Conservation (phyloP, 1,140 invertebrate genomes). For the Monomorium pharaonis region DNA sequence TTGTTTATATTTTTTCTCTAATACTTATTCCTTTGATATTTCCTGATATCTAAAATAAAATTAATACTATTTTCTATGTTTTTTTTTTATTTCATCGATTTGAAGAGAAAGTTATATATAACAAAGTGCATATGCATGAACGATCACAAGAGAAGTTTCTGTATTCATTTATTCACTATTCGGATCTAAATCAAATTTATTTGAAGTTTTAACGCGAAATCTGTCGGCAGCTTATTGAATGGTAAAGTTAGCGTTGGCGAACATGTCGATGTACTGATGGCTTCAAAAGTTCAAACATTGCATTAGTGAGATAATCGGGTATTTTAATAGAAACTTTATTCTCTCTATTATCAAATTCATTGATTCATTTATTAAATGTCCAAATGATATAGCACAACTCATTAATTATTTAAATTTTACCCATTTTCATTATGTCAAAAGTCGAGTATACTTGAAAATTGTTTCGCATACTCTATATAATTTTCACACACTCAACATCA, state of each 20-base stretch:
- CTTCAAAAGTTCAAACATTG: slow-evolving; percentile 32
- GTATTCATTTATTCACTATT: slow-evolving; percentile 43
- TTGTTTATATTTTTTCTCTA: not conserved
- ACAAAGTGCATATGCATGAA: slow-evolving; percentile 39
- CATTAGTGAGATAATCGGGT: slow-evolving; percentile 18
- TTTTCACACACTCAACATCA: not conserved
- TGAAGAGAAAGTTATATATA: slow-evolving; percentile 26
- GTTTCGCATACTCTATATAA: not conserved
- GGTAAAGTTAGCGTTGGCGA: slow-evolving; percentile 18
- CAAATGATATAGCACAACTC: not conserved
- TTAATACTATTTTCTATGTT: slow-evolving; percentile 31
- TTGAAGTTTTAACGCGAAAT: slow-evolving; percentile 41
- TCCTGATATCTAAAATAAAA: slow-evolving; percentile 4
- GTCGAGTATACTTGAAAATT: not conserved
- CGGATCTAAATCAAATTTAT: slow-evolving; percentile 55
- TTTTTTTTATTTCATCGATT: too few species aligned
- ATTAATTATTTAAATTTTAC: slow-evolving; percentile 12
- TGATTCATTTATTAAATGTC: not conserved
- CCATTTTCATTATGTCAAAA: not conserved
- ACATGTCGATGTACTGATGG: slow-evolving; percentile 20
- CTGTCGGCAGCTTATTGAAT: slow-evolving; percentile 36
- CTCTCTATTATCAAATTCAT: not conserved
- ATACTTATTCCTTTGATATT: not conserved
- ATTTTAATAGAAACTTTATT: slow-evolving; percentile 1
- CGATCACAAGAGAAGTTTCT: slow-evolving; percentile 25